Evolutionary conservation across 2,888 invertebrate genomes (phyloP), one percentile per base, ranked within the genome.

Genomic region (Thecophora atra): DNA sequence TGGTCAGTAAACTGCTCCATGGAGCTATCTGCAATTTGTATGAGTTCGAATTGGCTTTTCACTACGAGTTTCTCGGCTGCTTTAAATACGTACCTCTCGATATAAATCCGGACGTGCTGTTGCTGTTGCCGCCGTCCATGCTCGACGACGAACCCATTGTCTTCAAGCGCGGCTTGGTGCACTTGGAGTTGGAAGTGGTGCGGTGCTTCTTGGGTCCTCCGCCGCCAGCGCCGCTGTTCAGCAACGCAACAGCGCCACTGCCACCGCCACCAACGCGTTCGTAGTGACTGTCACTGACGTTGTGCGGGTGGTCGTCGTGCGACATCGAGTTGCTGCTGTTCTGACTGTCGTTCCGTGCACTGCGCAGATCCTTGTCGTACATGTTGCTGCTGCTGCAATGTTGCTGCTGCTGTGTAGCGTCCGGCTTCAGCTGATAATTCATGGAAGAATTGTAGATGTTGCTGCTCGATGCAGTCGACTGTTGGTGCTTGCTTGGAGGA

Each of bases 1-100:
- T 91, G 91, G 84, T 94, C 94, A 30, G 91, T 91, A 81, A 91
- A 91, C 83, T 90, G 89, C 83, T 94, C 93, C 74, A 91, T 90
- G 85, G 93, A 93, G 82, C 91, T 93, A 85, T 93, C 93, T 93
- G 87, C 24, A 37, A 24, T 60, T 24, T 15, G 11, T 15, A 58
- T 7, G 26, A 24, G 3, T 24, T 19, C 11, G 19, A 47, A 3
- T n/a, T 47, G 47, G 44, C 7, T 37, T 37, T 37, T 37, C 37
- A 37, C 11, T 37, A 37, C 11, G 2, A 8, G 6, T 37, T 37
- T 1, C 37, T 37, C 11, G 8, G 47, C 1, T 47, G 47, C 47
- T 47, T 47, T 15, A 11, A 24, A 28, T 69, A 81, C 82, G 80
- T 84, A 89, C 89, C 89, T 87, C 89, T 87, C 78, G 89, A 89